A percentile compares a stretch with the other conserved stretches of the same genome.
These are phyloP conservation scores for Oscheius onirici DNA, from an alignment of 2,888 invertebrate genomes.

Conservation along the genomic window DNA sequence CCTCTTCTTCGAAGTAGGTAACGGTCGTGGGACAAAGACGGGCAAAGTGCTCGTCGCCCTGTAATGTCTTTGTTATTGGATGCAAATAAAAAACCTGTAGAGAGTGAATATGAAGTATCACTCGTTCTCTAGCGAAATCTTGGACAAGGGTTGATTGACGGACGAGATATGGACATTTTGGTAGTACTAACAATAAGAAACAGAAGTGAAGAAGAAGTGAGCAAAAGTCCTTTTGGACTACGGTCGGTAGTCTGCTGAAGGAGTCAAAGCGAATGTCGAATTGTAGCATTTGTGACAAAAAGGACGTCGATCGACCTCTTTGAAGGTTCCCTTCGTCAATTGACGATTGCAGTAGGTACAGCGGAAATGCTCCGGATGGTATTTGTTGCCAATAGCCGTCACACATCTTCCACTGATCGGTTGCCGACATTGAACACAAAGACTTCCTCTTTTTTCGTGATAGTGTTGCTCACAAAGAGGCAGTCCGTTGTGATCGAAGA, in stretches of 20 bases:
- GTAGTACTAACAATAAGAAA: slow-evolving; percentile 3
- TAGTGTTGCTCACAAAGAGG: slow-evolving; percentile 99
- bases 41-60: slow-evolving; percentile 68
- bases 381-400: slow-evolving; percentile 98
- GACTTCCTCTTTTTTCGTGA: slow-evolving; percentile 92
- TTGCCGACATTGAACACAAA: slow-evolving; percentile 77
- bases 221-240: background rate
- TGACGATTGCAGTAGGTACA: slow-evolving; percentile 97
- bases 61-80: background rate
- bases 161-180: too few relatives aligned
- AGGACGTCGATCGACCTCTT: slow-evolving; percentile 97
- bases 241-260: slow-evolving; percentile 34
- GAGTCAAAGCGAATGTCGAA: slow-evolving; percentile 75
- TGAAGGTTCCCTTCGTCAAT: slow-evolving; percentile 98
- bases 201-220: background rate
- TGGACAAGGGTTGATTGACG: too few relatives aligned
- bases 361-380: slow-evolving; percentile 98
- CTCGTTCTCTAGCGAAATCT: background rate
- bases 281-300: slow-evolving; percentile 98
- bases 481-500: slow-evolving; percentile 96
- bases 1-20: slow-evolving; percentile 70
- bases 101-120: background rate
- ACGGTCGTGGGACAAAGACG: slow-evolving; percentile 65
- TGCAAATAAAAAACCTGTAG: background rate
- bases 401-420: slow-evolving; percentile 82